Base-by-base conservation (phyloP, 2,797 vertebrate species). In the Lutjanus campechanus region DNA sequence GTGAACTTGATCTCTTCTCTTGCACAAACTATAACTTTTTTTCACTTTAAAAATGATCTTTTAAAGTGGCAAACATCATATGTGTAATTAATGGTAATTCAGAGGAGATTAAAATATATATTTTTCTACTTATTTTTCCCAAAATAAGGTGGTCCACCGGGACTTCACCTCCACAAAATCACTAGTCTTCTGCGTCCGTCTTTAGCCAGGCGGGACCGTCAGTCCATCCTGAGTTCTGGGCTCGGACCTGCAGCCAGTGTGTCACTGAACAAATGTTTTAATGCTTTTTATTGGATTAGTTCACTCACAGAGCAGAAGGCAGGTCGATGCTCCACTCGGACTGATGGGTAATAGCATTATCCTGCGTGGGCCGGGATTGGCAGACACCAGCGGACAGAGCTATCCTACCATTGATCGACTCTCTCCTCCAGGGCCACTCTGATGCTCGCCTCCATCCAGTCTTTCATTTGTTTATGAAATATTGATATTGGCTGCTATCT, bases 181-280 rank as follows among this genome's bases (percentile, higher is more conserved):
- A 13, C 8, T 3, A 15, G 5, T 58, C 5, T 8, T 44, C 1
- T 53, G 8, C 1, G 62, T 44, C 54, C 61, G 17, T 12, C 46
- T 60, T 15, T 11, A 55, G 22, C 29, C 58, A 61, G 64, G 41
- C 25, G 54, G 47, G 41, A 25, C 29, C 4, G 29, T 36, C 29
- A 36, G 29, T 44, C 60, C 36, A 71, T 79, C 70, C 53, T 47
- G 65, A 76, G 67, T 59, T 74, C 79, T 76, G 85, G 81, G 11
- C 69, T 88, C 65, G 11, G 79, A 81, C 87, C 90, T 89, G 91
- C 89, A 87, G 89, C 76, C 88, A 46, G 87, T 92, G 92, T 93
- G 94, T 95, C 93, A 91, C 90, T 78, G 90, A 94, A 95, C 95
- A 96, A 95, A 95, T 95, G 95, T 96, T 95, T 94, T 95, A 95